Percentiles rank a stretch among this genome's conserved stretches.
These are phyloP conservation scores for Uria lomvia DNA, from an alignment of 2,113 vertebrate genomes.

Conservation along the genomic window DNA sequence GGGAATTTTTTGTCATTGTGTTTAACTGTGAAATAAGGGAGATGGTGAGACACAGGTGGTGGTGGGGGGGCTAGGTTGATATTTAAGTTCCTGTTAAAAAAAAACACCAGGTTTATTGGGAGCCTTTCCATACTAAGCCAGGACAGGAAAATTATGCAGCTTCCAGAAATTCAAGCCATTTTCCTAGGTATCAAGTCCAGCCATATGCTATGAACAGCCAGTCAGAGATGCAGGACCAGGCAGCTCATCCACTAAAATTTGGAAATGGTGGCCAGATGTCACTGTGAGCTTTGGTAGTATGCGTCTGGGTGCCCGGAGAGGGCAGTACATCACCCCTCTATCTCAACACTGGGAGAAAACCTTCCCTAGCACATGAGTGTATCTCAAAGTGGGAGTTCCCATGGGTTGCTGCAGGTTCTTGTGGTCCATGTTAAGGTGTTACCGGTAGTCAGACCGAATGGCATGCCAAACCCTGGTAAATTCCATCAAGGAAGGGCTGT, in stretches of 20 bases:
- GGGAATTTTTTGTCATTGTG: neutral
- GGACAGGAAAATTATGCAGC: neutral
- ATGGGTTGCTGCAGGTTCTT: neutral
- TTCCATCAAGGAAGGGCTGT: neutral
- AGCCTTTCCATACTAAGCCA: neutral
- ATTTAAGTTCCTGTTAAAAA: neutral
- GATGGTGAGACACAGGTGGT: neutral
- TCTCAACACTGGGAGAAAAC: neutral
- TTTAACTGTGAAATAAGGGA: slow-evolving; percentile 34
- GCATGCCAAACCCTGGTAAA: neutral
- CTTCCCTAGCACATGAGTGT: neutral
- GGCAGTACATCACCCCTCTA: neutral
- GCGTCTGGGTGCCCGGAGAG: neutral
- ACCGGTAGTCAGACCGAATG: neutral
- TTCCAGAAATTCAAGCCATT: neutral
- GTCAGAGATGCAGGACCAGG: neutral
- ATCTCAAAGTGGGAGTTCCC: neutral
- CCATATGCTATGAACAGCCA: neutral
- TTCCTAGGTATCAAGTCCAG: neutral
- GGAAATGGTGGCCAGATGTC: neutral
- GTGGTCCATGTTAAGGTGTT: neutral
- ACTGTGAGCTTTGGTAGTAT: neutral
- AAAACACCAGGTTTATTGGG: neutral
- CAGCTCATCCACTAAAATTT: neutral
- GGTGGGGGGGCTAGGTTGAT: neutral